Base-by-base conservation (phyloP, 2,797 vertebrate genomes). In the Bryconaethiops microstoma region DNA sequence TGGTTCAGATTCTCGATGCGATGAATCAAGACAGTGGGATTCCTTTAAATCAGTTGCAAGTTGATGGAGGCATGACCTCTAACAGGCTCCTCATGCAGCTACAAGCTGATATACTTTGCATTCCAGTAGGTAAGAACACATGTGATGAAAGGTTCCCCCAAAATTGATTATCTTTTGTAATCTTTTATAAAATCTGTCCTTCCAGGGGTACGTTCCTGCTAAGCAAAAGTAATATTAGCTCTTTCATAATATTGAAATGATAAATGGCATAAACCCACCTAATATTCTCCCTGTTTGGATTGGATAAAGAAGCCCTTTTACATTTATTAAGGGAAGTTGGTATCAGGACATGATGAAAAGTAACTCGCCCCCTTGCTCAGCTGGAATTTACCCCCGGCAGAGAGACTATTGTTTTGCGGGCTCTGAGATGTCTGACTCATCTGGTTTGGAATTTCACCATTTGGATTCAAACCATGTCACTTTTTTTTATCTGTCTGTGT, bases 21-120 rank as follows among this genome's bases (percentile, higher is more conserved):
- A 98, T 99, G 94, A 99, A 99, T 87, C 95, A 97, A 52, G 98
- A 99, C 93, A 97, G 95, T 82, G 97, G 97, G 50, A 96, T 98
- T 88, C 96, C 96, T 45, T 94, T 99, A 10, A 95, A 87, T 45
- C 96, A 97, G 88, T 92, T 99, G 77, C 97, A 99, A 89, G 98
- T 99, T 69, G 97, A 99, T 0, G 98, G 98, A 89, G 98, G 98
- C 78, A 99, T 99, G 98, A 99, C 97, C 4, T 95, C 92, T 82
- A 99, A 98, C 89, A 94, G 94, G 82, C 89, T 98, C 84, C 95
- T 99, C 64, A 99, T 99, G 97, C 98, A 99, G 89, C 95, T 99
- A 59, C 98, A 99, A 84, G 95, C 98, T 0, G 97, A 99, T 84
- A 99, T 99, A 84, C 96, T 99, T 7, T 97, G 95, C 86, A 99